Evolutionary conservation across 2,888 invertebrate genomes (phyloP).

Genomic region (Mythimna loreyi): DNA sequence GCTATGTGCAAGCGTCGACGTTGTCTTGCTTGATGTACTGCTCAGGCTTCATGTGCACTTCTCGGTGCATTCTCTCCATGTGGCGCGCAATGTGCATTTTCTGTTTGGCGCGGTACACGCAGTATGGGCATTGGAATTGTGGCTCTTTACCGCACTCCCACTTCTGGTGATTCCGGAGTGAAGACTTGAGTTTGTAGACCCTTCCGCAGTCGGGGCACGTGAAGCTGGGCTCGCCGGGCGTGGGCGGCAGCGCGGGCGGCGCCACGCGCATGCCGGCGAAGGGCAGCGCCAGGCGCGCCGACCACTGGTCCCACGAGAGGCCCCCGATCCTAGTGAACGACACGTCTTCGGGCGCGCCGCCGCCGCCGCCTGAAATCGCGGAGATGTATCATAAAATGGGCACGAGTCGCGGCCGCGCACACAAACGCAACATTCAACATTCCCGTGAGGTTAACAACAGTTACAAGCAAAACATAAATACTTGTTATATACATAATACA

Average conservation of each 20-base stretch:
- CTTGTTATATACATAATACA: constrained; percentile 78
- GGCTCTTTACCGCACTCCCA: constrained; percentile 97
- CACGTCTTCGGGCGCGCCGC: constrained; percentile 90
- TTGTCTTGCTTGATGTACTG: constrained; percentile 88
- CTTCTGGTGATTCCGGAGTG: constrained; percentile 95
- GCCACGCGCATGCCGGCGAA: constrained; percentile 83
- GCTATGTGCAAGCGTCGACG: constrained; percentile 89
- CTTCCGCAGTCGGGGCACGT: constrained; percentile 96
- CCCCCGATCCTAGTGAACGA: constrained; percentile 93
- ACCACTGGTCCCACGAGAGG: constrained; percentile 94
- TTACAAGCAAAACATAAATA: constrained; percentile 83
- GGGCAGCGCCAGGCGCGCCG: constrained; percentile 94
- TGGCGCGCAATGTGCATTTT: constrained; percentile 96
- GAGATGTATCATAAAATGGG: constrained; percentile 68
- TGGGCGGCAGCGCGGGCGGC: constrained; percentile 75
- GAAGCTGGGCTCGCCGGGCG: constrained; percentile 91
- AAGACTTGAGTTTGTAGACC: constrained; percentile 96
- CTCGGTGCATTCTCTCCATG: constrained; percentile 96
- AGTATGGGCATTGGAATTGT: constrained; percentile 95
- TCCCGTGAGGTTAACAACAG: constrained; percentile 85
- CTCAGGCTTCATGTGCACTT: constrained; percentile 90
- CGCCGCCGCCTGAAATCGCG: constrained; percentile 79
- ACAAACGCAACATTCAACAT: constrained; percentile 78
- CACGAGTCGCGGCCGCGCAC: constrained; percentile 63
- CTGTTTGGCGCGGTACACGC: constrained; percentile 96